These are phyloP conservation scores for Brachyhypopomus occidentalis DNA, from an alignment of 2,113 vertebrate genomes.

Conservation along the genomic window DNA sequence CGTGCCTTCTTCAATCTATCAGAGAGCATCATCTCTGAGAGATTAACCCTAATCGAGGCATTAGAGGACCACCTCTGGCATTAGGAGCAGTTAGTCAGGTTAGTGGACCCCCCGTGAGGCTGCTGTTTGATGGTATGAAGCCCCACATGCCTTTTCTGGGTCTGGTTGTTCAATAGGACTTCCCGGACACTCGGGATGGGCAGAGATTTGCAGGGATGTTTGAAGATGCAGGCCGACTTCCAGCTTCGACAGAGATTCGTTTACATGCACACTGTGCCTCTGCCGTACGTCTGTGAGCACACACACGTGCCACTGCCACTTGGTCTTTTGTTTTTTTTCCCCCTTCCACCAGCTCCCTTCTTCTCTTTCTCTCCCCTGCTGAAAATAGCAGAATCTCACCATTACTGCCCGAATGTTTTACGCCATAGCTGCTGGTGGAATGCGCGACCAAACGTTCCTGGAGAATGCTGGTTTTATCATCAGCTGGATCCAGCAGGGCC, in stretches of 20 bases:
- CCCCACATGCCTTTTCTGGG: not conserved
- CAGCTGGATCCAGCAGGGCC: not conserved
- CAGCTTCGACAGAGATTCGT: slow-evolving; percentile 23
- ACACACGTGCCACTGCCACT: not conserved
- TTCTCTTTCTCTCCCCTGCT: slow-evolving; percentile 5
- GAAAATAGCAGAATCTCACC: not conserved
- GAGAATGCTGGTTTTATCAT: slow-evolving; percentile 4
- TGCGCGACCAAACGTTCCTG: not conserved
- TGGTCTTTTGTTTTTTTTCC: slow-evolving; percentile 17
- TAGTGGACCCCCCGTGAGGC: slow-evolving; percentile 63
- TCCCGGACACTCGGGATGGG: not conserved
- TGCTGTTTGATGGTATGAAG: not conserved
- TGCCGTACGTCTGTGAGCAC: not conserved
- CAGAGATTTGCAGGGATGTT: slow-evolving; percentile 8
- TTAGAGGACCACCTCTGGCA: slow-evolving; percentile 67
- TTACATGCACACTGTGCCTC: slow-evolving; percentile 25
- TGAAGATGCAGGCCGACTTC: slow-evolving; percentile 30
- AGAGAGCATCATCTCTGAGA: slow-evolving; percentile 58
- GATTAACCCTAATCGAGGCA: slow-evolving; percentile 73
- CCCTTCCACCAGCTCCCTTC: not conserved
- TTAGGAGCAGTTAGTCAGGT: slow-evolving; percentile 25
- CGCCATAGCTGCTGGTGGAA: not conserved
- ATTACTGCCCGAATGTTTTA: slow-evolving; percentile 2
- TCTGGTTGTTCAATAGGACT: not conserved
- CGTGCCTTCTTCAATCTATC: slow-evolving; percentile 62